Evolutionary conservation across 2,888 invertebrate species (phyloP), one percentile per base, ranked within the genome.

Genomic region (Spisula subtruncata): DNA sequence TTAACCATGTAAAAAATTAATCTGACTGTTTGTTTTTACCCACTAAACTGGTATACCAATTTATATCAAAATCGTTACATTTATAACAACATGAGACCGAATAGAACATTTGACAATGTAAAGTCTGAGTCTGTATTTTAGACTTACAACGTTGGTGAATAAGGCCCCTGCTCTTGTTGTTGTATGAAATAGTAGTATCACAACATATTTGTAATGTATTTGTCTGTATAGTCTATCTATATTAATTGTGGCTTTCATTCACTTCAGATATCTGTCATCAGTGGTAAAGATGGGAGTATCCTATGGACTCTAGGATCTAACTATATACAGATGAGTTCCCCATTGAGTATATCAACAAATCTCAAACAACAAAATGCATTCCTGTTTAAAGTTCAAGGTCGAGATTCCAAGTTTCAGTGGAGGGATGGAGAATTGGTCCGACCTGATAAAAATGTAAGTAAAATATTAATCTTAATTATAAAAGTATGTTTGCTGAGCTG

Each of bases 261-360:
- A 14, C 80, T 88, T 5, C 92, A 96, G 96, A 92, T 92, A n/a
- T 85, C 94, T 29, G 92, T 96, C 16, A 80, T 96, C 20, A 95
- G 94, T 90, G 96, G 96, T n/a, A 93, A 87, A 83, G 93, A 95
- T 90, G 96, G 96, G 0, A 87, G 87, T 35, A 91, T 93, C 0
- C 84, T 96, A 12, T 96, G 96, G 96, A 86, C 89, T 20, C 83
- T 94, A 75, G 90, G 91, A 41, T 93, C 95, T 0, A 79, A 87
- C 14, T 85, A 89, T 32, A 94, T 93, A 88, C 93, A 94, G 82
- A 93, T 94, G 92, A 94, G 95, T n/a, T 96, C 96, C 20, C 94
- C 93, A 85, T 93, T 96, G 1, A 94, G 94, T 8, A 79, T 95
- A 12, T 90, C 93, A 84, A 96, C 96, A 16, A 91, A 81, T 0